Percentiles rank a stretch among this genome's conserved stretches.
Conservation (phyloP, 2,888 invertebrate species). For the Drosophila glabriapex region DNA sequence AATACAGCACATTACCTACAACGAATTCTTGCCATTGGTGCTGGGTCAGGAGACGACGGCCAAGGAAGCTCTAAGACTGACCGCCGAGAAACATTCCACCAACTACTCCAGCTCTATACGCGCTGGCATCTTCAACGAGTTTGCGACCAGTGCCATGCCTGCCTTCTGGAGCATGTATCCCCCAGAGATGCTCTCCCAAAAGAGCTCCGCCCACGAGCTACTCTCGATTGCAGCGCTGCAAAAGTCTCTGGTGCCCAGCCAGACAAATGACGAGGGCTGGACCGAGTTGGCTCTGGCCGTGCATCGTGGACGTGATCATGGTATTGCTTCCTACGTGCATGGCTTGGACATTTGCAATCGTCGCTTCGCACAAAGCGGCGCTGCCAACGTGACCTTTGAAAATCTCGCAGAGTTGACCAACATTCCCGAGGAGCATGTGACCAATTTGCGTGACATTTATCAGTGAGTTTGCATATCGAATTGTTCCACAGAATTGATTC, state of each 20-base stretch:
- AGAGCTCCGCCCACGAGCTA: constrained; percentile 88
- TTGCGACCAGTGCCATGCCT: constrained; percentile 90
- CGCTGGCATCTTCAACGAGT: constrained; percentile 92
- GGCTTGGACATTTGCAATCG: constrained; percentile 88
- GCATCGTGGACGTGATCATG: constrained; percentile 92
- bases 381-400: constrained; percentile 81
- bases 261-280: constrained; percentile 86
- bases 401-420: constrained; percentile 69
- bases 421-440: constrained; percentile 87
- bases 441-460: constrained; percentile 89
- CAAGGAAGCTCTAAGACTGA: constrained; percentile 87
- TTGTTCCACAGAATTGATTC: not conserved
- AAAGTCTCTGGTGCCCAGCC: constrained; percentile 82
- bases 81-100: constrained; percentile 90
- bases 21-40: constrained; percentile 92
- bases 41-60: constrained; percentile 87
- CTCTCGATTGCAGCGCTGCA: constrained; percentile 88
- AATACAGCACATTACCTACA: constrained; percentile 93
- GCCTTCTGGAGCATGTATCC: constrained; percentile 92
- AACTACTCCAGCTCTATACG: constrained; percentile 93
- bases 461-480: constrained; percentile 85
- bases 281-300: constrained; percentile 87
- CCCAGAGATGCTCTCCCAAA: constrained; percentile 88
- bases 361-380: constrained; percentile 65
- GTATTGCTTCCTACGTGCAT: constrained; percentile 90